Evolutionary conservation across 2,797 vertebrate genomes (phyloP), one percentile per base, ranked within the genome.

Genomic region (Urosaurus nigricauda): DNA sequence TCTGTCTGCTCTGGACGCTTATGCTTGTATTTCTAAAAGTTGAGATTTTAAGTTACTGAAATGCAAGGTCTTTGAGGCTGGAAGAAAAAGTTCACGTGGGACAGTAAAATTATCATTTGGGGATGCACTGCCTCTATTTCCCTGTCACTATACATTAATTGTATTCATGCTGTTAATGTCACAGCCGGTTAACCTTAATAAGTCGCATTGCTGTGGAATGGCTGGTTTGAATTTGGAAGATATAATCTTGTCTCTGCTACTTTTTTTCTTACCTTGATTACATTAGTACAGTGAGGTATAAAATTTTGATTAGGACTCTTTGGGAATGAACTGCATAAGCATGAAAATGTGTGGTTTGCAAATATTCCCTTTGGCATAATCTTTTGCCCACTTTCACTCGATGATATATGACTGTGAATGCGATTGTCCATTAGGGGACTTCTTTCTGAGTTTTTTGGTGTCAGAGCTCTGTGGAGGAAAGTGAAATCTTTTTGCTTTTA

Each of bases 301-400:
- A 37, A 78, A 58, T 37, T 24, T 84, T 80, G 68, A 81, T 78
- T 79, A 70, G 63, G 51, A 56, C 12, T 40, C 47, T 32, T 47
- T 83, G 63, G 85, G n/a, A 47, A 56, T 79, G 37, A 37, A 12
- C 35, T 81, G 26, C 47, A 37, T 88, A 88, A 56, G 26, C 24
- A 77, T 51, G 24, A 63, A 68, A 14, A 32, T 85, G 40, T 37
- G 16, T 60, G 71, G 37, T 90, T 90, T 84, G 37, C 51, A 73
- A 74, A 82, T 87, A 53, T 43, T 63, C 56, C 53, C 58, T 83
- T 88, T 65, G 32, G 40, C 40, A n/a, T 65, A 47, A n/a, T 87
- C 37, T 47, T 87, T 43, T 74, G 37, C 40, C 65, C 19, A 74
- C 81, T 74, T 71, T 60, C 71, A 60, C 53, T 75, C 70, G 6